phyloP scores from a whole-genome alignment of 2,888 invertebrate species.

The Incurvaria masculella region DNA sequence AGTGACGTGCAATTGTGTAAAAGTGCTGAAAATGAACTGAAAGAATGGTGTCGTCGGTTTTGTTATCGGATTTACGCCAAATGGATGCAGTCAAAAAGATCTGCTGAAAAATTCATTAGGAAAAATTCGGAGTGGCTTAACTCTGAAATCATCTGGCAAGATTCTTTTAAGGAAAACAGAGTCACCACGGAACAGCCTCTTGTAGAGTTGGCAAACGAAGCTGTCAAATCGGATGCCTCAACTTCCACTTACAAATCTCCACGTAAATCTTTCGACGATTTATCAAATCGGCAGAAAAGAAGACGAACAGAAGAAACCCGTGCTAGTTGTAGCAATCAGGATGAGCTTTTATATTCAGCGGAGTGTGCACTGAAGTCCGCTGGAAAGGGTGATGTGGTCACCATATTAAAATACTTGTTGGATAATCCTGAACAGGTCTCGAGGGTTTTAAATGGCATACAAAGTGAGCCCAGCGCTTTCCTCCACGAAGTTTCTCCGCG shows the following conservation, averaged over 20 bases:
- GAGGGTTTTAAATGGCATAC: neutral
- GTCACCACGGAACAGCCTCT: neutral
- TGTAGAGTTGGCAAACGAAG: neutral
- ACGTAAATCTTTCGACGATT: neutral
- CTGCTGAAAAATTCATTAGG: neutral
- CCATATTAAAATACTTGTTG: neutral
- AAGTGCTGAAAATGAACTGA: neutral
- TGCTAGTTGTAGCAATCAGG: neutral
- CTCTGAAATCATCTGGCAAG: neutral
- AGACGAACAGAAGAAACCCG: constrained; percentile 1
- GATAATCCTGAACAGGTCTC: neutral
- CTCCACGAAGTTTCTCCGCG: neutral
- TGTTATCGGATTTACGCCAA: constrained; percentile 1
- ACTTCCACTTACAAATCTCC: neutral
- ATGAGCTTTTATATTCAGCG: neutral
- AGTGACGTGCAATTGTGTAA: constrained; percentile 1
- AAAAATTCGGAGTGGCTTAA: neutral
- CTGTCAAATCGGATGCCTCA: neutral
- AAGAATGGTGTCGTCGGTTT: constrained; percentile 2
- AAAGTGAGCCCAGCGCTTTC: neutral
- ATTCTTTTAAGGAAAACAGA: neutral
- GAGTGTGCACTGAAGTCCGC: neutral
- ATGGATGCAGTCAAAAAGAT: constrained; percentile 1
- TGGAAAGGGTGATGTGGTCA: neutral
- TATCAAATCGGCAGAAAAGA: constrained; percentile 1